A percentile compares a stretch with the other conserved stretches of the same genome.
Conservation (phyloP, 2,113 vertebrate species). For the Clinocottus analis region DNA sequence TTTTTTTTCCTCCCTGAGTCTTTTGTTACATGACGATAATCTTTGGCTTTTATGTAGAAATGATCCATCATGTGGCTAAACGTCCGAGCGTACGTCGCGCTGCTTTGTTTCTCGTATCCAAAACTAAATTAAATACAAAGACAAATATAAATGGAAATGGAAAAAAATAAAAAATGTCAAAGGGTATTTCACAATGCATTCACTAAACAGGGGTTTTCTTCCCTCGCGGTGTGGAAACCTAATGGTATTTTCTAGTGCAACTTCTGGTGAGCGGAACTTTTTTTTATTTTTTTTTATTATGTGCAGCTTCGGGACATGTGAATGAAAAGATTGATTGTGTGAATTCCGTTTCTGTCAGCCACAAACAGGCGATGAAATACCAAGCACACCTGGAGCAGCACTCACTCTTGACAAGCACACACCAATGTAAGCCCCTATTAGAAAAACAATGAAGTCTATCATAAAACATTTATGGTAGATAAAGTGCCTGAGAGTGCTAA, state of each 20-base stretch:
- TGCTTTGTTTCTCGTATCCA: slow-evolving; percentile 29
- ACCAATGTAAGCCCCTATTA: slow-evolving; percentile 67
- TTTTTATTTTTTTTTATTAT: slow-evolving; percentile 73
- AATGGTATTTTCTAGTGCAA: slow-evolving; percentile 70
- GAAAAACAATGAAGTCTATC: slow-evolving; percentile 78
- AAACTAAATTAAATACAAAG: slow-evolving; percentile 46
- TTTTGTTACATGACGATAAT: neutral
- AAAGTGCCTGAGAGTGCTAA: slow-evolving; percentile 65
- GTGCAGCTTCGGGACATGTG: slow-evolving; percentile 75
- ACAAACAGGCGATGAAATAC: slow-evolving; percentile 78
- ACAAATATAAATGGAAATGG: slow-evolving; percentile 37
- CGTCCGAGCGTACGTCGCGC: neutral
- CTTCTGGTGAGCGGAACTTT: slow-evolving; percentile 71
- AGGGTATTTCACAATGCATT: slow-evolving; percentile 64
- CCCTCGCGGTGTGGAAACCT: slow-evolving; percentile 40
- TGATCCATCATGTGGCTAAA: slow-evolving; percentile 1
- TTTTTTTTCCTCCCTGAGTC: neutral
- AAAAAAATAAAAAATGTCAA: slow-evolving; percentile 53
- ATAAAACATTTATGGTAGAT: slow-evolving; percentile 78
- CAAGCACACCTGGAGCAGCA: slow-evolving; percentile 75
- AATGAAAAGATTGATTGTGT: slow-evolving; percentile 80
- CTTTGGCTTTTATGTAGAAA: slow-evolving; percentile 12
- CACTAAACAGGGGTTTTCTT: slow-evolving; percentile 43
- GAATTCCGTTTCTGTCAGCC: slow-evolving; percentile 77
- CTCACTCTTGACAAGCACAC: slow-evolving; percentile 72